Conservation (phyloP, 2,113 vertebrate species). For the Echinops telfairi region DNA sequence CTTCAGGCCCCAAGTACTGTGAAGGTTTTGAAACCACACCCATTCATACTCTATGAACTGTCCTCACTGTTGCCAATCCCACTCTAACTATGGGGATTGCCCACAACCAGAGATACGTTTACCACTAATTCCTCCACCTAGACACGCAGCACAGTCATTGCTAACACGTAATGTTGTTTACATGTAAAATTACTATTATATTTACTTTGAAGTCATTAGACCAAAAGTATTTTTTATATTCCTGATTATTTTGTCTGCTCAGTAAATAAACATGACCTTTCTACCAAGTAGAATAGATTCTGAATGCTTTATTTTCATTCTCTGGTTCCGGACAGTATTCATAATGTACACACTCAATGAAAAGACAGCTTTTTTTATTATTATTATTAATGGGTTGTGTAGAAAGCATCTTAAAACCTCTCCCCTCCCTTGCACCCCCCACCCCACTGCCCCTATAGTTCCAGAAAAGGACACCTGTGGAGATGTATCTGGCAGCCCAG, state of each 20-base stretch:
- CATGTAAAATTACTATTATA: slow-evolving; percentile 19
- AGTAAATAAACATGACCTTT: slow-evolving; percentile 61
- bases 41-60: background rate
- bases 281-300: slow-evolving; percentile 48
- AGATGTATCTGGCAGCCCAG: slow-evolving; percentile 48
- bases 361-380: background rate
- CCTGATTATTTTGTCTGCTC: slow-evolving; percentile 51
- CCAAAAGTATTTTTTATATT: slow-evolving; percentile 52
- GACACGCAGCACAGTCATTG: background rate
- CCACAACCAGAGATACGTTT: background rate
- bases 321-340: slow-evolving; percentile 36
- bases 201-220: slow-evolving; percentile 41
- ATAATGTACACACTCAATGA: slow-evolving; percentile 28
- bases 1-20: slow-evolving; percentile 40
- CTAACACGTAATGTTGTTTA: slow-evolving; percentile 25
- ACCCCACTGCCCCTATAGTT: slow-evolving; percentile 50
- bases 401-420: slow-evolving; percentile 62
- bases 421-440: background rate
- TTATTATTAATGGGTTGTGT: slow-evolving; percentile 37
- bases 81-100: background rate
- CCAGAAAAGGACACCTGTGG: slow-evolving; percentile 62
- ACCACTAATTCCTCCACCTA: background rate
- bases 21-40: slow-evolving; percentile 29
- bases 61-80: background rate
- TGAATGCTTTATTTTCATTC: slow-evolving; percentile 50